Base-by-base conservation (phyloP, 2,113 vertebrate species). In the Andinoacara biseriatus region DNA sequence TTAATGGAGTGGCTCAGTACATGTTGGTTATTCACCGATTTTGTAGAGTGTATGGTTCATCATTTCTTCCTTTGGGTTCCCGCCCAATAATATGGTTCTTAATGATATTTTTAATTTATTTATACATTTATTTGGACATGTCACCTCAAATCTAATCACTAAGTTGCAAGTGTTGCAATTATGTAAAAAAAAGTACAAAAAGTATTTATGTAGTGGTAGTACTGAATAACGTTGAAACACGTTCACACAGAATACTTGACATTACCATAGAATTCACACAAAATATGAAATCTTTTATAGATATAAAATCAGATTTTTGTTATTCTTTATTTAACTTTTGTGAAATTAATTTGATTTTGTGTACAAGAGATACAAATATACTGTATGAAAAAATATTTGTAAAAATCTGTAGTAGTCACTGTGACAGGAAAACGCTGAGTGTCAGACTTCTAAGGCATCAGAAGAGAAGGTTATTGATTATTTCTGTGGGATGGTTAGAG, bases 371-470 rank as follows among this genome's bases (percentile, higher is more conserved):
- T 20, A 79, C 76, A 86, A 58, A 18, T 35, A 76, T 59, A 72
- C 65, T 58, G 46, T 83, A 63, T 87, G 80, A 38, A 83, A 82
- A 81, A 40, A 74, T 31, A 13, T 3, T 26, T 26, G 2, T 2
- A 60, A 4, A 74, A 14, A 33, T 97, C 87, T 31, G 95, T 31
- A 40, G 96, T 93, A 38, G n/a, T 56, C 52, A 94, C 86, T 97
- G 95, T 90, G 96, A 97, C 22, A 97, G 2, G 17, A 94, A 92
- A 93, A 80, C 54, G 18, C 40, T 60, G 10, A 63, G 96, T 95
- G 29, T 96, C 95, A 35, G 89, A 95, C 58, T 87, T 89, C 69
- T 65, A 10, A 52, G 20, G 10, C 15, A 80, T 81, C 56, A 82
- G 31, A 2, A 84, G 11, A 52, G 11, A 57, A 72, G 43, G 9